These are phyloP conservation scores for Nasonia giraulti DNA, from an alignment of 1,140 invertebrate genomes.

Conservation along the genomic window DNA sequence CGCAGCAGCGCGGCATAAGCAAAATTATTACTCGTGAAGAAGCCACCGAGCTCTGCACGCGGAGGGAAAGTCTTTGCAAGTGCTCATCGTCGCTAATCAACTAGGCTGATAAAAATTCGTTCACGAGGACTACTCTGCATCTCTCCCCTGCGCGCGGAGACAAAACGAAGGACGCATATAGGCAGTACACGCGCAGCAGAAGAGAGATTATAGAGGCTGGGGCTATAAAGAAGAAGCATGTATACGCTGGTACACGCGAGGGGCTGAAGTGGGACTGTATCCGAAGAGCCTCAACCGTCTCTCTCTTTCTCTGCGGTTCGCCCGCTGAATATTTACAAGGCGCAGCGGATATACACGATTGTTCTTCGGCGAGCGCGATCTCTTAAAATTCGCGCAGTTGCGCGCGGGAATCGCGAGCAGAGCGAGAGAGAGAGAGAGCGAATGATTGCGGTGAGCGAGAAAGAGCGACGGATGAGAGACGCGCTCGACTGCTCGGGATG, in stretches of 20 bases:
- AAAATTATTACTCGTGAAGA: not conserved
- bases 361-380: constrained; percentile 50
- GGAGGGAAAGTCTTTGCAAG: not conserved
- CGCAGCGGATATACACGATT: constrained; percentile 52
- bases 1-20: not conserved
- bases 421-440: not conserved
- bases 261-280: constrained; percentile 3
- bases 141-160: constrained; percentile 47
- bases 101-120: constrained; percentile 41
- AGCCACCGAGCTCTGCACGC: not conserved
- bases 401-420: constrained; percentile 47
- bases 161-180: constrained; percentile 51
- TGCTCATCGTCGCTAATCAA: constrained; percentile 44
- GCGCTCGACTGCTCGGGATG: not conserved
- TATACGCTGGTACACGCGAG: not conserved
- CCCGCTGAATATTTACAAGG: constrained; percentile 61
- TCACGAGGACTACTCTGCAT: constrained; percentile 44
- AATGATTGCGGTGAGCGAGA: constrained; percentile 18
- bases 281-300: not conserved
- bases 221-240: constrained; percentile 23
- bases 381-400: constrained; percentile 55
- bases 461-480: constrained; percentile 42
- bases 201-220: not conserved
- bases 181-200: constrained; percentile 22
- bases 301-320: constrained; percentile 53